Evolutionary conservation across 2,113 vertebrate genomes (phyloP).

Genomic region (Melozone crissalis): DNA sequence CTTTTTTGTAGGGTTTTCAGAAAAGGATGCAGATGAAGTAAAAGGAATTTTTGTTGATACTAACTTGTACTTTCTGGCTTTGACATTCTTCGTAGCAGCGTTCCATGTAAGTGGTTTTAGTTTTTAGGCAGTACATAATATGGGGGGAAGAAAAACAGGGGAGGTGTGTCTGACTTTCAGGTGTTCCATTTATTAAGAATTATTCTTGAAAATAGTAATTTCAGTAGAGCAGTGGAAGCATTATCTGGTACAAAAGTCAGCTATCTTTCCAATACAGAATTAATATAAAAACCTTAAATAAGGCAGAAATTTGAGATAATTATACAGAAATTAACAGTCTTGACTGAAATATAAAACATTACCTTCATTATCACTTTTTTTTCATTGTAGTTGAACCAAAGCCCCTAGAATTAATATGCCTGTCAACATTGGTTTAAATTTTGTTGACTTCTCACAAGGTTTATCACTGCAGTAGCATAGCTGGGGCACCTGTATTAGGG

Average conservation of each 20-base stretch:
- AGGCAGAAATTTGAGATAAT: neutral
- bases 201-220: neutral
- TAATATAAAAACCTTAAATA: neutral
- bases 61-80: conserved; percentile 92
- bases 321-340: neutral
- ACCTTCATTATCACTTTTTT: neutral
- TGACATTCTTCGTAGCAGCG: conserved; percentile 96
- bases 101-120: conserved; percentile 86
- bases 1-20: conserved; percentile 87
- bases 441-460: neutral
- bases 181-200: neutral
- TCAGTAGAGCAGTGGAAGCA: neutral
- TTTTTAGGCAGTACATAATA: neutral
- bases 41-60: conserved; percentile 99
- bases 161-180: neutral
- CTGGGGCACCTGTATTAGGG: accelerated
- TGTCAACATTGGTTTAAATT: neutral
- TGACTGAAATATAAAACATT: neutral
- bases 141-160: accelerated
- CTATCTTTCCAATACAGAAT: neutral
- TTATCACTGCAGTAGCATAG: neutral
- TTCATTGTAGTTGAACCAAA: neutral
- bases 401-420: neutral
- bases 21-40: conserved; percentile 97
- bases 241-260: neutral